Conservation (phyloP, 2,888 invertebrate species). For the Brachylomia viminalis region DNA sequence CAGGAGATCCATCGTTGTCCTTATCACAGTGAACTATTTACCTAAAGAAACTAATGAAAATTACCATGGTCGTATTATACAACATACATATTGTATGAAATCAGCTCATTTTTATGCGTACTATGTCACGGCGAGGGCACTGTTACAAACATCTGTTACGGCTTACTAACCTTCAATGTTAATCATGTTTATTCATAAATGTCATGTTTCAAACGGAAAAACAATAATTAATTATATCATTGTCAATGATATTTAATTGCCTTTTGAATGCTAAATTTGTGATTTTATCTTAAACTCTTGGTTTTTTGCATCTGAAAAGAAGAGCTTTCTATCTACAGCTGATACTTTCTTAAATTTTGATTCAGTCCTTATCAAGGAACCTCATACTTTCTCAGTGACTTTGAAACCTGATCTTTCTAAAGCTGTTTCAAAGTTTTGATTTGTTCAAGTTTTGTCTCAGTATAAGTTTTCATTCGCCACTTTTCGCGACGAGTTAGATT, state of each 20-base stretch:
- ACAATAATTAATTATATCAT: neutral
- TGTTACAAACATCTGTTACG: constrained; percentile 34
- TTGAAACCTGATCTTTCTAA: neutral
- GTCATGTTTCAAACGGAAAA: constrained; percentile 12
- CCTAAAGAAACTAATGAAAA: constrained; percentile 1
- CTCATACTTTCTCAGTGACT: neutral
- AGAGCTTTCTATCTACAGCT: no score
- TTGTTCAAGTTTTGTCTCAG: neutral
- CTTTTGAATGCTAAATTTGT: neutral
- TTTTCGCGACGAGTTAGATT: no score
- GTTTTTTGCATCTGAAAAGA: neutral
- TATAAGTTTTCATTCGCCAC: neutral
- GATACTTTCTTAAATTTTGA: neutral
- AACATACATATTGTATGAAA: constrained; percentile 24
- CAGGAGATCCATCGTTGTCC: neutral
- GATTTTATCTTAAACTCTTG: neutral
- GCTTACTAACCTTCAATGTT: constrained; percentile 41
- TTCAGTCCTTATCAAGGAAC: neutral
- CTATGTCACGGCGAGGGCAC: neutral
- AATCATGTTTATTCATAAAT: constrained; percentile 45
- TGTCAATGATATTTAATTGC: constrained; percentile 2
- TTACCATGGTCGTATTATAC: constrained; percentile 43
- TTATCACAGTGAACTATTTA: neutral
- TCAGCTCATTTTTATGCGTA: constrained; percentile 42
- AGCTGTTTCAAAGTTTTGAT: neutral